Evolutionary conservation across 2,113 vertebrate species (phyloP).

Genomic region (Semnornis frantzii): DNA sequence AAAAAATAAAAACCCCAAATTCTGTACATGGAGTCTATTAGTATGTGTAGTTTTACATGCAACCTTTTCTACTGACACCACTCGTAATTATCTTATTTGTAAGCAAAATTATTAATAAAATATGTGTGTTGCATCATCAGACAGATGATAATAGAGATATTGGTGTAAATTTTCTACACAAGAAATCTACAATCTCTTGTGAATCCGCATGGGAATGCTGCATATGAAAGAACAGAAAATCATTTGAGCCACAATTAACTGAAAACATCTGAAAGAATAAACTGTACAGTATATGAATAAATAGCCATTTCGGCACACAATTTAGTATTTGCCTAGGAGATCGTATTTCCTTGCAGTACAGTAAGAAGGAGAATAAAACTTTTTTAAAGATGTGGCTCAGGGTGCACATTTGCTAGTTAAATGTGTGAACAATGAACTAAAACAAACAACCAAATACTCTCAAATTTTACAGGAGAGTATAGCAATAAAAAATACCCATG

Average conservation of each 20-base stretch:
- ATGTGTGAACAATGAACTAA: neutral
- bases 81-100: neutral
- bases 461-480: neutral
- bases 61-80: neutral
- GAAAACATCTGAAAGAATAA: neutral
- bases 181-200: neutral
- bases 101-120: neutral
- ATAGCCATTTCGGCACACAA: neutral
- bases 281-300: neutral
- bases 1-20: neutral
- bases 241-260: neutral
- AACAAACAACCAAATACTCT: neutral
- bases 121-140: neutral
- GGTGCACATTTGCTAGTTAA: neutral
- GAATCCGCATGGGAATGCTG: neutral
- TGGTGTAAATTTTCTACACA: neutral
- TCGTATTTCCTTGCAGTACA: neutral
- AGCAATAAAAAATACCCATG: neutral
- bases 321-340: neutral
- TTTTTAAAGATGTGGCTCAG: neutral
- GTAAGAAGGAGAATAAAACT: neutral
- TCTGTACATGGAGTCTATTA: neutral
- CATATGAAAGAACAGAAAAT: neutral
- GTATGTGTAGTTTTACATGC: neutral
- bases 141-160: neutral